Evolutionary conservation across 1,140 invertebrate species (phyloP).

Genomic region (Drosophila rufa): DNA sequence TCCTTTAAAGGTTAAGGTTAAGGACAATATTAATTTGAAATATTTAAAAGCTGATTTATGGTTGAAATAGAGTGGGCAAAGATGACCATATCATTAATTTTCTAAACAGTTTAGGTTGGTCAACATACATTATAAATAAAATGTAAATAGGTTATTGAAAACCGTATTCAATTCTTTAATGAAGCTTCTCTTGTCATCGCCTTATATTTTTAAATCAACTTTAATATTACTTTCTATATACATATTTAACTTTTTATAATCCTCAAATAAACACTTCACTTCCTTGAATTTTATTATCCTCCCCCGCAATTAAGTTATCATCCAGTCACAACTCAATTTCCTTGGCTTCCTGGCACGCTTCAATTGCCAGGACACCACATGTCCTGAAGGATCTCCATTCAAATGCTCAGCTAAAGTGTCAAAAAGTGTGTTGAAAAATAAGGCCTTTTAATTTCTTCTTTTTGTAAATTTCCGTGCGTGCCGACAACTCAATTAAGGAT

Average conservation of each 20-base stretch:
- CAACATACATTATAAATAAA: too few relatives aligned
- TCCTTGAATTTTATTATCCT: slow-evolving; percentile 8
- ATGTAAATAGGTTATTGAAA: too few relatives aligned
- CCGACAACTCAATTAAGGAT: slow-evolving; percentile 71
- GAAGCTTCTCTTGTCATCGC: too few relatives aligned
- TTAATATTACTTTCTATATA: not conserved
- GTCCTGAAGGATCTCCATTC: slow-evolving; percentile 34
- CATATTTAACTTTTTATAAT: too few relatives aligned
- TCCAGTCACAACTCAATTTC: slow-evolving; percentile 48
- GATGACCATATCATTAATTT: too few relatives aligned
- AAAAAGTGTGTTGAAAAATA: slow-evolving; percentile 55
- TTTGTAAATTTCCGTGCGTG: slow-evolving; percentile 17
- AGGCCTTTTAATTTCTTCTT: slow-evolving; percentile 23
- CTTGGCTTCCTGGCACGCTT: slow-evolving; percentile 53
- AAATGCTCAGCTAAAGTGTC: slow-evolving; percentile 67
- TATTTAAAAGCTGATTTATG: too few relatives aligned
- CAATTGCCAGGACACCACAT: slow-evolving; percentile 47
- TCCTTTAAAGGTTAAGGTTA: not conserved
- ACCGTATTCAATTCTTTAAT: too few relatives aligned
- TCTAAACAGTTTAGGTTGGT: too few relatives aligned
- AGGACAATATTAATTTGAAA: not conserved
- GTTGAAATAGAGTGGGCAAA: not conserved
- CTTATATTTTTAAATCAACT: too few relatives aligned
- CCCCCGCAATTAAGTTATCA: slow-evolving; percentile 13
- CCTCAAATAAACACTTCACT: not conserved